Evolutionary conservation across 2,113 vertebrate species (phyloP).

Genomic region (Rhinichthys klamathensis): DNA sequence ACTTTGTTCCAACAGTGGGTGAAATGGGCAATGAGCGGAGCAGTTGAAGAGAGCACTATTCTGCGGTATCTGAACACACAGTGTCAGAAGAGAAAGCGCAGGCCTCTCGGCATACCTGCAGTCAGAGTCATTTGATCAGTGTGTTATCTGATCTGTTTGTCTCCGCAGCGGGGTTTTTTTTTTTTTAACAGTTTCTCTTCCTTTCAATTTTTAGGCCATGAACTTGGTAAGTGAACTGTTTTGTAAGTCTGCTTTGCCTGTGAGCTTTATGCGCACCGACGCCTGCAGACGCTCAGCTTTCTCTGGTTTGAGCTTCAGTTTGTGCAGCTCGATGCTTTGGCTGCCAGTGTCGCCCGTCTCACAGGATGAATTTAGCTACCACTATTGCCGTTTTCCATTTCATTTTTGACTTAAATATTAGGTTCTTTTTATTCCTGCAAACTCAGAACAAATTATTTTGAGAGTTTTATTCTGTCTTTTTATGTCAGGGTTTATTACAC

Average conservation of each 20-base stretch:
- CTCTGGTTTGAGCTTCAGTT: constrained; percentile 1
- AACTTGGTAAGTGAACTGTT: constrained; percentile 92
- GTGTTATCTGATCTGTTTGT: constrained; percentile 19
- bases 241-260: constrained; percentile 52
- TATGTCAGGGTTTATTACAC: background rate
- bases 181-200: constrained; percentile 70
- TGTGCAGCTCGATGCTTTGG: constrained; percentile 14
- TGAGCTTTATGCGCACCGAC: constrained; percentile 9
- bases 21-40: background rate
- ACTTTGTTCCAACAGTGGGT: background rate
- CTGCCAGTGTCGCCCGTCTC: background rate
- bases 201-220: constrained; percentile 88
- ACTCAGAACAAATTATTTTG: background rate
- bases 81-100: background rate
- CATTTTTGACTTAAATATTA: background rate
- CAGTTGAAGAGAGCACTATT: background rate
- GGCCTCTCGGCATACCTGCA: background rate
- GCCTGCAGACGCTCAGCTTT: constrained; percentile 22
- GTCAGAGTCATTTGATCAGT: constrained; percentile 3
- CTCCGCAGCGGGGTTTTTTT: constrained; percentile 41
- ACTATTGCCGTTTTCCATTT: background rate
- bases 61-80: background rate
- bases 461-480: background rate
- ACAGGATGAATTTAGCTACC: background rate
- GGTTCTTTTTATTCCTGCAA: background rate